Evolutionary conservation across 2,797 vertebrate species (phyloP), one percentile per base, ranked within the genome.

Genomic region (Neosalanx taihuensis): DNA sequence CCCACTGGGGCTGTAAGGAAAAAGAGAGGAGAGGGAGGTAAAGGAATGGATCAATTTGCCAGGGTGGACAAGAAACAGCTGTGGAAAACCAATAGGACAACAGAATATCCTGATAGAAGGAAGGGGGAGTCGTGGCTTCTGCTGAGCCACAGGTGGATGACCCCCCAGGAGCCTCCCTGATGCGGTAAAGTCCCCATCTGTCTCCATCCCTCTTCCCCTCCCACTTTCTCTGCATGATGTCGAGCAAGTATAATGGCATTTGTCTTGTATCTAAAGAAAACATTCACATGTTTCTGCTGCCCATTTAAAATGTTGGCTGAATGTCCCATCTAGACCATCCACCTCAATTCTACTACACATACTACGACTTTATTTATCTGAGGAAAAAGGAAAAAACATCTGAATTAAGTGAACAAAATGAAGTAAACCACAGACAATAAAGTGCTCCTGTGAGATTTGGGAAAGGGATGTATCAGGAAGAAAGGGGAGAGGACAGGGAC

Each of bases 1-100:
- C 83, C 91, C 88, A 9, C 41, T 26, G 88, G 86, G 89, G 85
- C 71, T n/a, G 26, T 6, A 9, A 70, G 79, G 70, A 81, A 87
- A 84, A 81, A 18, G 78, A 89, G 80, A 87, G 85, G 78, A 84
- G 82, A 71, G 72, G 65, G 72, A 75, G 58, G 67, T 73, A 73
- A 60, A 79, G 74, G 72, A 71, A 77, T 66, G 76, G 81, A 89
- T 90, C 84, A 81, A 85, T 87, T 76, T 84, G 37, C 79, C 31
- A 56, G 78, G 76, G 37, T 60, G 72, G 79, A 74, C 26, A 68
- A 69, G 49, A 60, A 17, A 41, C 53, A 62, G 60, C 37, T 2
- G 41, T 12, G 76, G 64, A 71, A 72, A 79, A 86, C 76, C 74
- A 85, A 90, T 78, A 71, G 79, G 81, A 67, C 7, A 18, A 56